These are phyloP conservation scores for Panthera uncia DNA, from an alignment of 2,113 vertebrate genomes.

Conservation along the genomic window DNA sequence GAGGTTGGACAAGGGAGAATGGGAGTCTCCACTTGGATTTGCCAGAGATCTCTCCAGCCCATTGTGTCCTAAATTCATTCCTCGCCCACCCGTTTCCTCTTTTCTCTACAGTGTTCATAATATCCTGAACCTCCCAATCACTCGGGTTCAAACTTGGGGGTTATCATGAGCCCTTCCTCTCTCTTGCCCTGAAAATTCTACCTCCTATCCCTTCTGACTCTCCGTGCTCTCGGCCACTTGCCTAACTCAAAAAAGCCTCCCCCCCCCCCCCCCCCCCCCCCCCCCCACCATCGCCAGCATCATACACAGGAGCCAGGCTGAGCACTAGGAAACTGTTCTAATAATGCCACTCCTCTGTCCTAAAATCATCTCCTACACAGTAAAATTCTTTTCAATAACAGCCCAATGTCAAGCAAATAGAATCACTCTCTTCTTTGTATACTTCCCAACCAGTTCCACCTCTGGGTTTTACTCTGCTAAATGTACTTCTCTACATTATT, in stretches of 20 bases:
- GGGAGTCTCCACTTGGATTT: not conserved
- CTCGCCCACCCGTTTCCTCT: not conserved
- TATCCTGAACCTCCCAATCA: not conserved
- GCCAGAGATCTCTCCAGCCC: not conserved
- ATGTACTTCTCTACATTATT: not conserved
- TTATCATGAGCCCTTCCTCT: not conserved
- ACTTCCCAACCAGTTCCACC: not conserved
- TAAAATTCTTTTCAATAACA: not conserved
- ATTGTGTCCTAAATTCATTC: not conserved
- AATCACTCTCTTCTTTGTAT: not conserved
- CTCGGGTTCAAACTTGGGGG: not conserved
- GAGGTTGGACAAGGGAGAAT: fast-evolving
- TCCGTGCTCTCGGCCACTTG: not conserved
- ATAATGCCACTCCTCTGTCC: not conserved
- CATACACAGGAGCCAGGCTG: not conserved
- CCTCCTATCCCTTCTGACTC: not conserved
- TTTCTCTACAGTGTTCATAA: not conserved
- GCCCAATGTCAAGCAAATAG: not conserved
- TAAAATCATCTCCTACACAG: not conserved
- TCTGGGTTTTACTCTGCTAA: not conserved
- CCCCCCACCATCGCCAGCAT: not conserved
- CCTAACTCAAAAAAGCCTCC: not conserved
- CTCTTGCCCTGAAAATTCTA: not conserved
- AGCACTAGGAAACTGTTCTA: not conserved
- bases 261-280: fast-evolving